These are phyloP conservation scores for Takifugu ocellatus DNA, from an alignment of 2,797 vertebrate genomes.

Conservation along the genomic window DNA sequence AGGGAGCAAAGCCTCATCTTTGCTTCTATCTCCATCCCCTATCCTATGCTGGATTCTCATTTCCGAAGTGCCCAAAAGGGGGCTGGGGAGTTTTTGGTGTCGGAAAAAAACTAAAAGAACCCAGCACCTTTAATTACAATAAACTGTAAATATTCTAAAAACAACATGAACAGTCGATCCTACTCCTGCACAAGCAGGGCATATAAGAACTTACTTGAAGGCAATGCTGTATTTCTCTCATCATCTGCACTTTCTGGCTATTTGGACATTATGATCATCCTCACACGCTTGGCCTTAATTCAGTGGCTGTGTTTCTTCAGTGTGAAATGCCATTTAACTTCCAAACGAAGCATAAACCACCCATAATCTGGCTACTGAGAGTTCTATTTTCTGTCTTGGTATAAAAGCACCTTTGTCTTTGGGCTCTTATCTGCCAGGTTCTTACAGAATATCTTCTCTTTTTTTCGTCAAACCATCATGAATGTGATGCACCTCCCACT, in stretches of 20 bases:
- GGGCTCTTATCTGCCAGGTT: conserved; percentile 50
- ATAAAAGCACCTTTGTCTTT: conserved; percentile 46
- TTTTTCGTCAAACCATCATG: conserved; percentile 15
- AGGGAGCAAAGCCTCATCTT: neutral
- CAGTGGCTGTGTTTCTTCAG: conserved; percentile 51
- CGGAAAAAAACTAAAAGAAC: conserved; percentile 12
- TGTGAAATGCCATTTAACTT: conserved; percentile 55
- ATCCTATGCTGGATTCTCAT: conserved; percentile 17
- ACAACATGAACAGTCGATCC: conserved; percentile 4
- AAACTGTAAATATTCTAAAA: conserved; percentile 12
- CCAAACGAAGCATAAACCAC: conserved; percentile 58
- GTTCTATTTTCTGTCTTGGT: conserved; percentile 24
- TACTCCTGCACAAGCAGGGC: conserved; percentile 4
- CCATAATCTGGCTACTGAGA: conserved; percentile 53
- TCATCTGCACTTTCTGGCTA: conserved; percentile 9
- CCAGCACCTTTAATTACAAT: conserved; percentile 34
- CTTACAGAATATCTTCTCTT: conserved; percentile 41
- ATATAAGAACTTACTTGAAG: conserved; percentile 29
- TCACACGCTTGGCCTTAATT: conserved; percentile 54
- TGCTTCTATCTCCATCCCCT: too few relatives aligned
- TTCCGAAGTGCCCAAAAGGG: conserved; percentile 7
- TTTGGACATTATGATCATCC: conserved; percentile 23
- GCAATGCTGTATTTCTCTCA: conserved; percentile 34
- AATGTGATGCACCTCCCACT: conserved; percentile 49
- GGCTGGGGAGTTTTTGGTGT: conserved; percentile 1